Conservation (phyloP, 2,113 vertebrate genomes). For the Esox niger region DNA sequence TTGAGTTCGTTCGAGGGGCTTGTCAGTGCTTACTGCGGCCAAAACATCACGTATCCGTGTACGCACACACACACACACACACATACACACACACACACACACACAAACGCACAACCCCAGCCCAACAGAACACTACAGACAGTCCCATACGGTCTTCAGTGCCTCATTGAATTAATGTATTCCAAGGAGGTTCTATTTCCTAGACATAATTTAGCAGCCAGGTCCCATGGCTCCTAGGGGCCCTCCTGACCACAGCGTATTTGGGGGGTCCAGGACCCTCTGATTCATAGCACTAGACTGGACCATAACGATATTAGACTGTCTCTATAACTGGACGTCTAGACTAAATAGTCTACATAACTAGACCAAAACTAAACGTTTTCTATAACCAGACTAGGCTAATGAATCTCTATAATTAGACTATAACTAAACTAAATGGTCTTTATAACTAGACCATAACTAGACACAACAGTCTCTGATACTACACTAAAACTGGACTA, state of each 20-base stretch:
- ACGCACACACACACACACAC: conserved; percentile 4
- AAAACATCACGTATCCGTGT: conserved; percentile 10
- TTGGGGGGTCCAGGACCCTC: neutral
- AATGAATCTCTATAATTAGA: neutral
- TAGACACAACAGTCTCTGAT: too few species aligned
- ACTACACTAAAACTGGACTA: too few species aligned
- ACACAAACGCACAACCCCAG: neutral
- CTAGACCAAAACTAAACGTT: too few species aligned
- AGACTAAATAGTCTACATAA: neutral
- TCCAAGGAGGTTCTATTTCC: conserved; percentile 38
- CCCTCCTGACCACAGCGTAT: conserved; percentile 14
- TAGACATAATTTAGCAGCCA: conserved; percentile 51
- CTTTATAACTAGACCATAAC: neutral
- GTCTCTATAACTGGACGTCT: neutral
- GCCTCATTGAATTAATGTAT: conserved; percentile 62
- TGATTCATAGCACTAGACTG: too few species aligned
- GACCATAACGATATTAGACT: neutral
- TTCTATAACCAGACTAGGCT: too few species aligned
- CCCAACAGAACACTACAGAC: conserved; percentile 6
- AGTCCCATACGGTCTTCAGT: conserved; percentile 54
- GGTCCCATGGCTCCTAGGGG: conserved; percentile 28
- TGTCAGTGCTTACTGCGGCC: conserved; percentile 49
- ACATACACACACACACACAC: neutral
- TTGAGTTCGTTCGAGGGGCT: conserved; percentile 51
- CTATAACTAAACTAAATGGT: neutral